These are phyloP conservation scores for Scrobipalpa atriplicella DNA, from an alignment of 2,888 invertebrate genomes.

Conservation along the genomic window DNA sequence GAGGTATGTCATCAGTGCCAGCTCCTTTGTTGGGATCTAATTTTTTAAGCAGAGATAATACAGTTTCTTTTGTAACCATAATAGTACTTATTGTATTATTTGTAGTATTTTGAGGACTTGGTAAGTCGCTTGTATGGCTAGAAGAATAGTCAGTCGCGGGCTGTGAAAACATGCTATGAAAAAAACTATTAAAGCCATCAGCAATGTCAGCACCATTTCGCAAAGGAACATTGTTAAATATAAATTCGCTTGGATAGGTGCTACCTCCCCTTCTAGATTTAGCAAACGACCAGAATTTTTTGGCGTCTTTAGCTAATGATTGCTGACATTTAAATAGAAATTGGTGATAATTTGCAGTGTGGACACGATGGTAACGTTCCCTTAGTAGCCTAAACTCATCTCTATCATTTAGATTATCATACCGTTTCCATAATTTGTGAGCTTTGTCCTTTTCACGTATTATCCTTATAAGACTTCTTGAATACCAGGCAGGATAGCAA, in stretches of 20 bases:
- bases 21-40: not conserved
- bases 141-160: not conserved
- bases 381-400: conserved; percentile 10
- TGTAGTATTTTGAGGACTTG: not conserved
- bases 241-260: not conserved
- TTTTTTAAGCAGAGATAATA: not conserved
- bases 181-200: not conserved
- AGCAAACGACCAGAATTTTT: conserved; percentile 16
- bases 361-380: not conserved
- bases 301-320: not conserved
- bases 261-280: not conserved
- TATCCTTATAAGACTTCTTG: conserved; percentile 6
- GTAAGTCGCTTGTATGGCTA: too few species aligned
- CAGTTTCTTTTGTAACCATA: not conserved
- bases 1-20: not conserved
- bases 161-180: not conserved
- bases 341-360: not conserved
- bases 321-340: too few species aligned
- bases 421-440: conserved; percentile 13
- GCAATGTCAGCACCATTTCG: not conserved
- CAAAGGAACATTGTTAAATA: too few species aligned
- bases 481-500: conserved; percentile 5
- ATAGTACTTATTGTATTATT: not conserved
- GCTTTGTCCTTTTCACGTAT: not conserved
- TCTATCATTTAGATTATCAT: not conserved